These are phyloP conservation scores for Malacosoma neustria DNA, from an alignment of 2,888 invertebrate species.

Conservation along the genomic window DNA sequence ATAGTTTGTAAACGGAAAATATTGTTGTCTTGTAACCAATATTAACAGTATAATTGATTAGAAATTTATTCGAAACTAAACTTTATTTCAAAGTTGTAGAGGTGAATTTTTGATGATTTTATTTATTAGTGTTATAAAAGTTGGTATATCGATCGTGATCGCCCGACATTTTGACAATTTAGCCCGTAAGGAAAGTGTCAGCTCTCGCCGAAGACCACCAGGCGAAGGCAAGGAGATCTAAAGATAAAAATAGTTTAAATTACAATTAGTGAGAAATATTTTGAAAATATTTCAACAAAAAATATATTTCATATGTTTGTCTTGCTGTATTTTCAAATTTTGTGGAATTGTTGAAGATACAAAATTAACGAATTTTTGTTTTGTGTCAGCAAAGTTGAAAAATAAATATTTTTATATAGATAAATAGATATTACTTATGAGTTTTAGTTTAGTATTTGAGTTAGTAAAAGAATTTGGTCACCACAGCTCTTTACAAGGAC, in stretches of 20 bases:
- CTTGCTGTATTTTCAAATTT: conserved; percentile 1
- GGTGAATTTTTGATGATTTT: not conserved
- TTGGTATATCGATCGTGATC: conserved; percentile 40
- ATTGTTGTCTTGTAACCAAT: conserved; percentile 10
- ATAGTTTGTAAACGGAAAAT: not conserved
- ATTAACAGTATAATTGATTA: conserved; percentile 1
- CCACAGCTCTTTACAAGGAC: too few species aligned
- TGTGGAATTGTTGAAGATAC: too few species aligned
- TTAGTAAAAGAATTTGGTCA: too few species aligned
- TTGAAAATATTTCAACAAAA: conserved; percentile 10
- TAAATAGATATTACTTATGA: too few species aligned
- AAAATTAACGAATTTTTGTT: too few species aligned
- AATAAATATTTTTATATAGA: conserved; percentile 1
- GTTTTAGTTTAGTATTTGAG: too few species aligned
- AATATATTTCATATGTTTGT: not conserved
- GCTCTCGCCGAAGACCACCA: conserved; percentile 53
- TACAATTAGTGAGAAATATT: conserved; percentile 52
- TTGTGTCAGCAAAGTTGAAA: conserved; percentile 4
- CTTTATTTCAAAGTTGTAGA: conserved; percentile 6
- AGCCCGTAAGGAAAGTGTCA: conserved; percentile 53
- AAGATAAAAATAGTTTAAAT: conserved; percentile 54
- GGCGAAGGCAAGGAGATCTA: conserved; percentile 33
- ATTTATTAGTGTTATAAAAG: not conserved
- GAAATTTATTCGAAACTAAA: conserved; percentile 4
- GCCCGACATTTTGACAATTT: conserved; percentile 69